Percentiles rank a stretch among this genome's conserved stretches.
Evolutionary conservation across 2,888 invertebrate species (phyloP).

Genomic region (Drosophila koepferae): DNA sequence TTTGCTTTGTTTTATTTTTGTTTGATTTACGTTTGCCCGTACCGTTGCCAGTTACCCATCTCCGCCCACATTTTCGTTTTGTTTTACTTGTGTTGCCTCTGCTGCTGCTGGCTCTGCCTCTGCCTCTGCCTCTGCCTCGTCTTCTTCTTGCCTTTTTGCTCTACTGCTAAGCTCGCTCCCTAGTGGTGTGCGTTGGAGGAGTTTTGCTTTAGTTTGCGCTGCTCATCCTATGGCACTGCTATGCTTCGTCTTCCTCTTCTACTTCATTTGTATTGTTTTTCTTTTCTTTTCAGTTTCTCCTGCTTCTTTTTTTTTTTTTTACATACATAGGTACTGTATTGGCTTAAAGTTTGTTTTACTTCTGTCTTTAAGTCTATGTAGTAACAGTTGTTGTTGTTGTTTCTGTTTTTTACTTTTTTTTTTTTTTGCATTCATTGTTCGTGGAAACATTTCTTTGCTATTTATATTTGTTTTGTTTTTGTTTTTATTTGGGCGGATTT

Average conservation of each 20-base stretch:
- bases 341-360: constrained; percentile 78
- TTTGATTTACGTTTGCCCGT: constrained; percentile 75
- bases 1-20: constrained; percentile 78
- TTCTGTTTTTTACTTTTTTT: neutral
- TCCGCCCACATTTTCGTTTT: constrained; percentile 40
- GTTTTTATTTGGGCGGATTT: constrained; percentile 37
- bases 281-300: constrained; percentile 19
- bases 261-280: constrained; percentile 73
- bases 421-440: constrained; percentile 60
- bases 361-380: constrained; percentile 52
- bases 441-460: constrained; percentile 61
- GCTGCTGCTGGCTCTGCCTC: constrained; percentile 22
- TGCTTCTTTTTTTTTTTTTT: neutral
- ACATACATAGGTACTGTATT: constrained; percentile 63
- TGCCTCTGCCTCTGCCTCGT: neutral
- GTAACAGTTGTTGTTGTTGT: constrained; percentile 31
- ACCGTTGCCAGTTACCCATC: constrained; percentile 43
- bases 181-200: constrained; percentile 19
- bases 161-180: constrained; percentile 27
- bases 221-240: constrained; percentile 36
- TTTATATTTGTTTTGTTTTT: neutral
- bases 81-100: constrained; percentile 66
- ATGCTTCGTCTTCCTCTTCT: constrained; percentile 21
- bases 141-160: constrained; percentile 26
- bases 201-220: constrained; percentile 59